Evolutionary conservation across 2,113 vertebrate genomes (phyloP).

Genomic region (Pomatorhinus ruficollis): DNA sequence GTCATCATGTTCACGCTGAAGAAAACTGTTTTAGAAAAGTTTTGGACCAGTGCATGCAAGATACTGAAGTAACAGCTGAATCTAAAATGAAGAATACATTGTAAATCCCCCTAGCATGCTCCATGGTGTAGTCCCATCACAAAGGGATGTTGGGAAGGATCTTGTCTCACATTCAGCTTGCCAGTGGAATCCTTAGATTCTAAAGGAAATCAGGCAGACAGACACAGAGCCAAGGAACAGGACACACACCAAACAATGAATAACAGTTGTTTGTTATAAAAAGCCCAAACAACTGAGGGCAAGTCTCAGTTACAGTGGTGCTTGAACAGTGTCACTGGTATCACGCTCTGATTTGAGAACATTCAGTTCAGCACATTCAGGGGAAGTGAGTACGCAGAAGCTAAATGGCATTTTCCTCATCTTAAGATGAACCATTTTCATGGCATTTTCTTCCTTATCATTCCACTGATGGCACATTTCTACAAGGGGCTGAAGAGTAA

Average conservation of each 20-base stretch:
- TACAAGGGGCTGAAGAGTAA: background rate
- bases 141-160: background rate
- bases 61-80: background rate
- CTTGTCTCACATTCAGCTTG: background rate
- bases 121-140: background rate
- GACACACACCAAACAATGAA: background rate
- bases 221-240: background rate
- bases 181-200: background rate
- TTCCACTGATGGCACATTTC: background rate
- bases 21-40: background rate
- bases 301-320: background rate
- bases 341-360: background rate
- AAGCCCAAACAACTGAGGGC: background rate
- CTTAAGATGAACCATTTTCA: background rate
- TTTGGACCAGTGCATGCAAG: background rate
- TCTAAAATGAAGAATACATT: background rate
- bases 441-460: background rate
- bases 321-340: background rate
- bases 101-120: background rate
- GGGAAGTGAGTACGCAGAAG: background rate
- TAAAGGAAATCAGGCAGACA: background rate
- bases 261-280: background rate
- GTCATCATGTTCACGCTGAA: accelerated
- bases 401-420: background rate
- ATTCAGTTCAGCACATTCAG: background rate